These are phyloP conservation scores for Drepanosiphum platanoidis DNA, from an alignment of 2,888 invertebrate species.

Conservation along the genomic window DNA sequence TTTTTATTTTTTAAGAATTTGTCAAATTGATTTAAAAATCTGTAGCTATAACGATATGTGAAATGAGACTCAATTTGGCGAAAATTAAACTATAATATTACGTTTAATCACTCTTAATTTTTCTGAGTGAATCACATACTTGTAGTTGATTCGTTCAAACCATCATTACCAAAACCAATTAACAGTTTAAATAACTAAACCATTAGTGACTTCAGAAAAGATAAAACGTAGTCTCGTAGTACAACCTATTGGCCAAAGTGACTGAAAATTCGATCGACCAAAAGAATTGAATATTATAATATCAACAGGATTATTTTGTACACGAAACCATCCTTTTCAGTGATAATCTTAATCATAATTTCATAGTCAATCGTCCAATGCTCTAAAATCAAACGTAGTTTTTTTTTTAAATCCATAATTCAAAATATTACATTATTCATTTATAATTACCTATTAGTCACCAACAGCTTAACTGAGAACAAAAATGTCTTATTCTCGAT, in stretches of 20 bases:
- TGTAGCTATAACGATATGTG: neutral
- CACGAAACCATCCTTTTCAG: too few species aligned
- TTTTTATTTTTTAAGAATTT: neutral
- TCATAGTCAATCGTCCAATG: too few species aligned
- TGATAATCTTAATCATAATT: too few species aligned
- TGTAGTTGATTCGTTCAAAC: neutral
- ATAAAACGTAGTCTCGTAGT: neutral
- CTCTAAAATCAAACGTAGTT: neutral
- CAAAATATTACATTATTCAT: too few species aligned
- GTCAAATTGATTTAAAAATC: neutral
- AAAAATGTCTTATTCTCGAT: neutral
- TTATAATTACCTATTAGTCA: neutral
- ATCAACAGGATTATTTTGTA: too few species aligned
- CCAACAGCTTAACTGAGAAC: neutral
- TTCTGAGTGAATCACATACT: neutral
- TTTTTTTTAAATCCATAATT: neutral
- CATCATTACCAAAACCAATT: constrained; percentile 28
- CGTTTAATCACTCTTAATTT: neutral
- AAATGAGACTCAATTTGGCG: neutral
- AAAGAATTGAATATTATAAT: neutral
- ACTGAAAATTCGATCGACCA: neutral
- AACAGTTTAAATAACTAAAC: constrained; percentile 19
- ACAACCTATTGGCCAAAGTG: neutral
- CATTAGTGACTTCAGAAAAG: constrained; percentile 6
- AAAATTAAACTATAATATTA: neutral